Evolutionary conservation across 2,113 vertebrate species (phyloP), one percentile per base, ranked within the genome.

Genomic region (Colistium nudipinnis): DNA sequence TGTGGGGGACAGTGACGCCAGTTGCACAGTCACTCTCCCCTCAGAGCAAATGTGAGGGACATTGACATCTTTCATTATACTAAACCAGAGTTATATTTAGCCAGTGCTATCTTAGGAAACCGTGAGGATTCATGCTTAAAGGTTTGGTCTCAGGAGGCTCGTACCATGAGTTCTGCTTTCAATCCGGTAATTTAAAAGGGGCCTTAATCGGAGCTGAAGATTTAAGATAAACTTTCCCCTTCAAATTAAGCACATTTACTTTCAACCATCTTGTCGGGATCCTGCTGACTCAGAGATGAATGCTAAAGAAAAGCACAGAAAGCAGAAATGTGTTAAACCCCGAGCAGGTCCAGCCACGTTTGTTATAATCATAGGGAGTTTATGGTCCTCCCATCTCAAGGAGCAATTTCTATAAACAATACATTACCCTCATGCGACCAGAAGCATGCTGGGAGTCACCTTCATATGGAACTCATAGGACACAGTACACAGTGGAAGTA

Each of bases 31-130:
- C 84, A 79, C 57, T 72, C 74, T 83, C 55, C 45, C 81, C 80
- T 83, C 68, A 62, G 48, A 52, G 75, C 45, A 71, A 90, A 85
- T 25, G 76, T 81, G 66, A 87, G 67, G 72, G 72, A 86, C 56
- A 43, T 44, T 68, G 79, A 66, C 79, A 88, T 88, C 81, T 91
- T 83, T 90, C 82, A 92, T 92, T 90, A 91, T 47, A 78, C 67
- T 62, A 82, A 86, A 90, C 87, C 89, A 78, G 27, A 51, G 77
- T 55, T 87, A 82, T 82, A 80, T 88, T 86, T 87, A 81, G 77
- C 31, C 31, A 8, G 52, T 51, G 71, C 85, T 81, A 83, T 90
- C 80, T 85, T 81, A 80, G 74, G 62, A 75, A 87, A 69, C 74
- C 60, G 73, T 74, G 53, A 66, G 62, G 52, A 81, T 67, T 83